Percentiles rank a stretch among this genome's conserved stretches.
Conservation (phyloP, 1,140 invertebrate species). For the Drosophila sulfurigaster region DNA sequence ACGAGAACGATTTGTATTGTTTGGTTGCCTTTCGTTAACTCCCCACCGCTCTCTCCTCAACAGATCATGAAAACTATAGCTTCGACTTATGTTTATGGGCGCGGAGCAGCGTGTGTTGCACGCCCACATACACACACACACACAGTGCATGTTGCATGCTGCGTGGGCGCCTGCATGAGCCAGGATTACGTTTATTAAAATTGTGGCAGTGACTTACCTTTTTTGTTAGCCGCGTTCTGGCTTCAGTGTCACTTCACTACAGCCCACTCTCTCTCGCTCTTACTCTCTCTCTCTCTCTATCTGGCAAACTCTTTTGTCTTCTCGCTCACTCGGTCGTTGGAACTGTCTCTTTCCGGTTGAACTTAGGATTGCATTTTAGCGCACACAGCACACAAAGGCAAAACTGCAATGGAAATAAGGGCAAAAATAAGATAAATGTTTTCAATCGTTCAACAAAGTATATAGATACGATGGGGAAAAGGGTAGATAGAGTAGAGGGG, state of each 20-base stretch:
- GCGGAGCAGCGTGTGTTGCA: constrained; percentile 28
- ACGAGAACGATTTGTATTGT: constrained; percentile 46
- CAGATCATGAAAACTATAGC: too few relatives aligned
- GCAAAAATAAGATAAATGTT: constrained; percentile 10
- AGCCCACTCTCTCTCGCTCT: constrained; percentile 4
- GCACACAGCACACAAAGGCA: background rate
- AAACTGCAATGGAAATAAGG: constrained; percentile 40
- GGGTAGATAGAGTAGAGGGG: too few relatives aligned
- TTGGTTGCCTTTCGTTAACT: background rate
- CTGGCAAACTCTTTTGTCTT: background rate
- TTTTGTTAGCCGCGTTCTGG: constrained; percentile 19
- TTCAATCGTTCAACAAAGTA: background rate
- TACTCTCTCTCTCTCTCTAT: background rate
- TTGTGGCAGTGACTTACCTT: constrained; percentile 39
- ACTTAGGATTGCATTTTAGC: constrained; percentile 43
- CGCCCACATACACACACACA: constrained; percentile 13
- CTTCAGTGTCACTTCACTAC: constrained; percentile 8
- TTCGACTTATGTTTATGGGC: constrained; percentile 29
- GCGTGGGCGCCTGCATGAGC: constrained; percentile 36
- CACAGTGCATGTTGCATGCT: background rate
- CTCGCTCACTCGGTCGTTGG: background rate
- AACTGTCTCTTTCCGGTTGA: background rate
- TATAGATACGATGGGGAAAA: background rate
- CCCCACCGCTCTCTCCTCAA: too few relatives aligned
- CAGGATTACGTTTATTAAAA: constrained; percentile 40